Base-by-base conservation (phyloP, 2,797 vertebrate species). In the Sebastes diaconus region DNA sequence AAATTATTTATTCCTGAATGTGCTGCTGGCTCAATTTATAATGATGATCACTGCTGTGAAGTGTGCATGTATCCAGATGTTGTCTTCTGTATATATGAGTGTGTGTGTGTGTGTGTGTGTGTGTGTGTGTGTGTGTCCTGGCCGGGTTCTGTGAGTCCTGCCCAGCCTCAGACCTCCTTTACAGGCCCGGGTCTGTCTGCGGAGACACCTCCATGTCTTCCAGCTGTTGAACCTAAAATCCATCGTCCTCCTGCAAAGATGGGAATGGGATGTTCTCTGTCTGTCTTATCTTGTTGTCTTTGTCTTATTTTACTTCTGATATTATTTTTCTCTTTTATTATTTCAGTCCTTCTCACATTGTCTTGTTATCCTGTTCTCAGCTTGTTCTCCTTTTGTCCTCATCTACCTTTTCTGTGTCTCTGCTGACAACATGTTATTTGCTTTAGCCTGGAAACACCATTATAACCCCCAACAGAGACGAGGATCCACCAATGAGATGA, bases 371-470 rank as follows among this genome's bases (percentile, higher is more conserved):
- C 57, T 59, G 8, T 54, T 59, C 11, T 30, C 46, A 57, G 20
- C 68, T 32, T 20, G 5, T 39, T 59, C 25, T 30, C 13, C 39
- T 14, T 27, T n/a, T 61, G 22, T 74, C 65, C n/a, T 63, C 4
- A 25, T 72, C 13, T 34, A 22, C 13, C 4, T 66, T 67, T 50
- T 76, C 27, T 59, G 30, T 30, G 54, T 75, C 22, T 81, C 88
- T 89, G 87, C 24, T 76, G 50, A 77, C 76, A 75, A 81, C 39
- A 80, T 86, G 84, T 87, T 90, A 83, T 90, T 87, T 80, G 86
- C 79, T 86, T 92, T 87, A 88, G 25, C 75, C 84, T 92, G 88
- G 85, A 88, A 90, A 90, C 70, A 61, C 60, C 79, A 89, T 92
- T 87, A 92, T 27, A 70, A 75, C 80, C 75, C 79, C 73, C 78